Conservation (phyloP, 1,140 invertebrate species). For the Drosophila yakuba region DNA sequence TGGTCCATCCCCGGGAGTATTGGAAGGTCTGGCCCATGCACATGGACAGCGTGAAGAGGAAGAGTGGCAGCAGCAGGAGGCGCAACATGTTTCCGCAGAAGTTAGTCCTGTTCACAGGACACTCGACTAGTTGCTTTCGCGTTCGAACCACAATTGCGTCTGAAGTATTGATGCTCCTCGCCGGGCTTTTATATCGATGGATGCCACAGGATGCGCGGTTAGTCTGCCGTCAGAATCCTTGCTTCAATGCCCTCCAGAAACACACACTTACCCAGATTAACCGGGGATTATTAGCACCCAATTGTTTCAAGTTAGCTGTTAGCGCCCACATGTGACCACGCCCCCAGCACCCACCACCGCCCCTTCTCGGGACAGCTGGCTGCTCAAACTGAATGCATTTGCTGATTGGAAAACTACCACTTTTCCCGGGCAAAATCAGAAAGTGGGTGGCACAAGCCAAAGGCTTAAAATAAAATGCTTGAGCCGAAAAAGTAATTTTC, state of each 20-base stretch:
- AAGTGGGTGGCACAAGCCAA: constrained; percentile 5
- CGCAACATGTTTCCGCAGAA: constrained; percentile 59
- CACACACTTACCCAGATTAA: constrained; percentile 72
- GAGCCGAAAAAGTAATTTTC: constrained; percentile 41
- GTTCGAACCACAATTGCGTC: constrained; percentile 45
- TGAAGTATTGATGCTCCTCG: constrained; percentile 37
- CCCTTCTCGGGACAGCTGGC: constrained; percentile 42
- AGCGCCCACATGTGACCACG: constrained; percentile 53
- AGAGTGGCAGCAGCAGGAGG: constrained; percentile 68
- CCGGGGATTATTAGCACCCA: constrained; percentile 78
- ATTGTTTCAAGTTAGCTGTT: constrained; percentile 76
- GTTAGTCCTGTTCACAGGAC: constrained; percentile 6
- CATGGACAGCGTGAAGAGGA: constrained; percentile 71
- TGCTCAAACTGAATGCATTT: constrained; percentile 84
- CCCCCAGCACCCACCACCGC: constrained; percentile 10
- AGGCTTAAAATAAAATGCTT: constrained; percentile 32
- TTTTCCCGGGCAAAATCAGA: constrained; percentile 11
- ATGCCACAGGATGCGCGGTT: constrained; percentile 15
- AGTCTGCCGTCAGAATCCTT: constrained; percentile 32
- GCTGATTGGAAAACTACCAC: constrained; percentile 83
- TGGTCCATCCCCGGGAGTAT: constrained; percentile 91
- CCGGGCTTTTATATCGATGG: constrained; percentile 61
- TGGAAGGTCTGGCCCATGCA: constrained; percentile 88
- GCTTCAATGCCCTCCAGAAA: constrained; percentile 40
- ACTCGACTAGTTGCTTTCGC: constrained; percentile 5